These are phyloP conservation scores for Tachystola acroxantha DNA, from an alignment of 2,888 invertebrate species.

Conservation along the genomic window DNA sequence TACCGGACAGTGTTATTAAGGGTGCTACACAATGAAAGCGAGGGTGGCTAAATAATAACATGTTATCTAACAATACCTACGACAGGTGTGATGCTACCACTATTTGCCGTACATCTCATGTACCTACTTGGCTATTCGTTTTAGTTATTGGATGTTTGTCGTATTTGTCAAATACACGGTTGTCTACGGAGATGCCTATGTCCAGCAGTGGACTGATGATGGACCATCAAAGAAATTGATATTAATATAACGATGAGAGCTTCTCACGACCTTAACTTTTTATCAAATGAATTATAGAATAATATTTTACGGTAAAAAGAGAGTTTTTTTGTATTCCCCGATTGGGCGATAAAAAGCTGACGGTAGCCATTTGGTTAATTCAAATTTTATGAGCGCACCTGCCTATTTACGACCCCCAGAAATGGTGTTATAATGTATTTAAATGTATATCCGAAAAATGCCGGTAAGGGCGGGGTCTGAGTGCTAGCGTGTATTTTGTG, in stretches of 20 bases:
- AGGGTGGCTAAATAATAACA: background rate
- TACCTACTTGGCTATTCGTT: no score
- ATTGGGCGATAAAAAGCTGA: conserved; percentile 30
- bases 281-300: background rate
- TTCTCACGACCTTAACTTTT: background rate
- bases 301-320: background rate
- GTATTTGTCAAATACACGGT: no score
- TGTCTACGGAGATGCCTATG: no score
- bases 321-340: conserved; percentile 7
- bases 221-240: no score
- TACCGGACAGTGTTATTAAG: background rate
- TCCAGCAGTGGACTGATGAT: no score
- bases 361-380: conserved; percentile 46
- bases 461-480: conserved; percentile 25
- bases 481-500: conserved; percentile 20
- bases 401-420: conserved; percentile 45
- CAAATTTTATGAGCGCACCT: conserved; percentile 54
- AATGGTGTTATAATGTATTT: conserved; percentile 64
- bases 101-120: no score
- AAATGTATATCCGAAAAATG: conserved; percentile 58
- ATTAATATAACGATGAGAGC: no score
- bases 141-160: no score
- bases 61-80: no score
- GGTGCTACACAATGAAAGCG: background rate
- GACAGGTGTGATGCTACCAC: no score